phyloP scores from a whole-genome alignment of 2,888 invertebrate species.

The Tiliacea aurago region DNA sequence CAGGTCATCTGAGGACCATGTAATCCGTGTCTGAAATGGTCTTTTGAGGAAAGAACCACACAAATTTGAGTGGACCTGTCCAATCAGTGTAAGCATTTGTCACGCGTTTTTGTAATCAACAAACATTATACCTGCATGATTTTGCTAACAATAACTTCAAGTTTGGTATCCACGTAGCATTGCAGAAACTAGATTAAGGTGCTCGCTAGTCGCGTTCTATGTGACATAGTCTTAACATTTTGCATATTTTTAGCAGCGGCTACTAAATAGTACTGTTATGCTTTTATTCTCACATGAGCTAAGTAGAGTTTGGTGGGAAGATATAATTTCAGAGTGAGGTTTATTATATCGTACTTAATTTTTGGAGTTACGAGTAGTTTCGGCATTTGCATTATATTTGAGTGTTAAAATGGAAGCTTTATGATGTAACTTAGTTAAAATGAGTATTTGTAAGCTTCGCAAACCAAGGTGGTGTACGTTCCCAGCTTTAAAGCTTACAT shows the following conservation, averaged over 20 bases:
- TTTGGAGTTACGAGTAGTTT: conserved; percentile 13
- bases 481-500: background rate
- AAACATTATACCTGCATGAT: background rate
- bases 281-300: conserved; percentile 43
- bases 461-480: background rate
- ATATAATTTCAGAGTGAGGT: conserved; percentile 25
- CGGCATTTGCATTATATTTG: background rate
- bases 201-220: background rate
- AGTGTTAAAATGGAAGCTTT: background rate
- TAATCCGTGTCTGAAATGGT: too few relatives aligned
- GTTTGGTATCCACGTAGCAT: background rate
- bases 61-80: too few relatives aligned
- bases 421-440: background rate
- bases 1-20: too few relatives aligned
- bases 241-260: conserved; percentile 39
- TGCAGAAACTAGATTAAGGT: background rate
- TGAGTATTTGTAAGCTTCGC: background rate
- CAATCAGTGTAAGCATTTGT: too few relatives aligned
- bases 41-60: too few relatives aligned
- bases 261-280: conserved; percentile 47
- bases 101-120: background rate
- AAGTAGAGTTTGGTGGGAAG: conserved; percentile 27
- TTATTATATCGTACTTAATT: conserved; percentile 7
- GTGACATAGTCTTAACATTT: conserved; percentile 2
- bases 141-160: background rate